Percentiles rank a stretch among this genome's conserved stretches.
Conservation (phyloP, 2,797 vertebrate species). For the Characodon lateralis region DNA sequence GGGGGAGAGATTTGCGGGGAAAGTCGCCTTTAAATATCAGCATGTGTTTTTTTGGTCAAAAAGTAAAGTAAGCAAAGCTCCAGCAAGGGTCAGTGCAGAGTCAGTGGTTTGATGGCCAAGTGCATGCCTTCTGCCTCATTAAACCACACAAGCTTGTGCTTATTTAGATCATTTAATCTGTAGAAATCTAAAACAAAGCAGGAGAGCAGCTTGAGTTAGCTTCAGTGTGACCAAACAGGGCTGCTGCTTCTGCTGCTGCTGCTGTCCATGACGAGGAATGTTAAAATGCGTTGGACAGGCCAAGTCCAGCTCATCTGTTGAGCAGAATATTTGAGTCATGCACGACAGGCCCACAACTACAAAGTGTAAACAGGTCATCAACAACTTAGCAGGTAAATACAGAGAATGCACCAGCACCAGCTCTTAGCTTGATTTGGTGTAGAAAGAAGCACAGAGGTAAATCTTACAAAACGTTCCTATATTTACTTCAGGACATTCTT, state of each 20-base stretch:
- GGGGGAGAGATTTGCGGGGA: slow-evolving; percentile 44
- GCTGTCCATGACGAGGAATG: slow-evolving; percentile 80
- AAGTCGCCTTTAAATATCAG: slow-evolving; percentile 60
- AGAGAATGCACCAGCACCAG: neutral
- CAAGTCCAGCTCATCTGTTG: slow-evolving; percentile 82
- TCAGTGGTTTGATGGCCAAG: slow-evolving; percentile 5
- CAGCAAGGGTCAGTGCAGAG: slow-evolving; percentile 29
- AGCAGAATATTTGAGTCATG: slow-evolving; percentile 55
- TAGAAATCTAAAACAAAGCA: slow-evolving; percentile 15
- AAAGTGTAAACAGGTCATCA: slow-evolving; percentile 53
- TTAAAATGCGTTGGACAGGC: slow-evolving; percentile 76
- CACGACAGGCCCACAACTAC: slow-evolving; percentile 38
- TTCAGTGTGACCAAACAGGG: slow-evolving; percentile 23
- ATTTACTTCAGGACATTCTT: no score
- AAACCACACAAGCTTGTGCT: slow-evolving; percentile 1
- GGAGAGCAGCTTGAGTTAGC: slow-evolving; percentile 28
- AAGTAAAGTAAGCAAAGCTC: slow-evolving; percentile 35
- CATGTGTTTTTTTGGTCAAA: slow-evolving; percentile 77
- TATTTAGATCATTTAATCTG: slow-evolving; percentile 14
- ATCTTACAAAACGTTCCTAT: neutral
- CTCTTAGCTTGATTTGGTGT: neutral
- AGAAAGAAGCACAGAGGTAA: neutral
- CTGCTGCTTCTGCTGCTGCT: slow-evolving; percentile 26
- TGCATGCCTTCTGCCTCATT: neutral
- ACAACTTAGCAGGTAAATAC: slow-evolving; percentile 69